These are phyloP conservation scores for Aromia moschata DNA, from an alignment of 2,888 invertebrate genomes.

Conservation along the genomic window DNA sequence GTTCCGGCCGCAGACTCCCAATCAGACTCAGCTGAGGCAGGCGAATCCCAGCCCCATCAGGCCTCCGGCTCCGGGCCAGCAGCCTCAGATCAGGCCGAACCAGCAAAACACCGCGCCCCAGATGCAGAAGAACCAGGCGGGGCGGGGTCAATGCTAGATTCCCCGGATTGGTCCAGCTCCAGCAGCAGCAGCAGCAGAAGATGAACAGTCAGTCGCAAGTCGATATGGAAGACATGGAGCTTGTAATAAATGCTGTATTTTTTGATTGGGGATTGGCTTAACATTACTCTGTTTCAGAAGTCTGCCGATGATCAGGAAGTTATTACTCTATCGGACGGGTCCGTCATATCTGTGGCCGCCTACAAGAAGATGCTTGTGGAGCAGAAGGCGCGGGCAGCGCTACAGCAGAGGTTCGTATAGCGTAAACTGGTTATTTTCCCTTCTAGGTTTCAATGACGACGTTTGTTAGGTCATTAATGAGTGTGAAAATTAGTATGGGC, in stretches of 20 bases:
- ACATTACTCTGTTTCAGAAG: constrained; percentile 30
- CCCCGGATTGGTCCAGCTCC: constrained; percentile 19
- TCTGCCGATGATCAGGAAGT: constrained; percentile 42
- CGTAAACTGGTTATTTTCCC: no score
- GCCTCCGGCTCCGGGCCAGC: constrained; percentile 4
- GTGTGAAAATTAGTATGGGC: no score
- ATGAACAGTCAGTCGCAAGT: constrained; percentile 23
- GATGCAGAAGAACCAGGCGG: constrained; percentile 11
- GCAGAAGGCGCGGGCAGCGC: constrained; percentile 40
- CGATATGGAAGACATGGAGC: constrained; percentile 29
- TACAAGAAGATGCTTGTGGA: constrained; percentile 52
- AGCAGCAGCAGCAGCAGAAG: constrained; percentile 28
- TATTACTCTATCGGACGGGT: constrained; percentile 50
- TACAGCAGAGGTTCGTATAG: constrained; percentile 32
- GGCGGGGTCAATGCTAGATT: constrained; percentile 8
- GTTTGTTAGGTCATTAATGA: no score
- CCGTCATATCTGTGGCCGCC: constrained; percentile 44
- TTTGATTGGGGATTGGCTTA: not conserved
- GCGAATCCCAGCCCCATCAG: constrained; percentile 22
- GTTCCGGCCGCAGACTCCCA: constrained; percentile 17
- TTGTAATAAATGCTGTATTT: constrained; percentile 27
- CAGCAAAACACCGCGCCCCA: constrained; percentile 8
- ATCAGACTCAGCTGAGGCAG: constrained; percentile 13
- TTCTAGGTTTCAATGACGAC: no score
- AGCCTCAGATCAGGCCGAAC: constrained; percentile 2